Evolutionary conservation across 2,797 vertebrate genomes (phyloP), one percentile per base, ranked within the genome.

Genomic region (Myotis planiceps): DNA sequence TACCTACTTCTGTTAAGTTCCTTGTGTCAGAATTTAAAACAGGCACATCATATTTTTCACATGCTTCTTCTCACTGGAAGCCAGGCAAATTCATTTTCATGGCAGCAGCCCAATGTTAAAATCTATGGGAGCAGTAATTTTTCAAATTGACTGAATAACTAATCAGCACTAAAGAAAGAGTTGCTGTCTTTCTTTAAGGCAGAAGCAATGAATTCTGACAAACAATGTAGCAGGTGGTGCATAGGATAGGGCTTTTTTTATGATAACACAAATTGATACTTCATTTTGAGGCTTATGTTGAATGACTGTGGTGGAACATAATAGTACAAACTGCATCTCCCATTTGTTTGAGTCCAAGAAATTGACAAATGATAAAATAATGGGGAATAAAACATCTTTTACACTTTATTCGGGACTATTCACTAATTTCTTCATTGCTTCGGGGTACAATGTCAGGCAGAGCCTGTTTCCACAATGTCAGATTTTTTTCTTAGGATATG

Each of bases 71-170:
- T 49, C 49, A 68, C 9, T 97, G 47, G 90, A 90, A 98, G 53
- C 29, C 74, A 88, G 80, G 78, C 76, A 96, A 80, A 79, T 96
- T 96, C 6, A 39, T 96, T 96, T 98, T 97, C 87, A 63, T 95
- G 79, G 78, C 94, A 96, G 2, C 3, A 75, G 13, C 42, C 10
- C 82, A 88, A 93, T 76, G 78, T 84, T 97, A 80, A 97, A 95
- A 93, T 96, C 75, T 14, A 0, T 94, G 69, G 88, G 79, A 96
- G 96, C 65, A 96, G 84, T 84, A 95, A 74, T 96, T 96, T 96
- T 94, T 95, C 79, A 97, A 97, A 98, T 92, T 96, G 58, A 96
- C 96, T 95, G 86, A 76, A 71, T 75, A 55, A 93, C 34, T 95
- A 84, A 84, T 95, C 18, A 88, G 58, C 23, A 78, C 45, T 95